Base-by-base conservation (phyloP, 2,797 vertebrate genomes). In the Bovichtus diacanthus region DNA sequence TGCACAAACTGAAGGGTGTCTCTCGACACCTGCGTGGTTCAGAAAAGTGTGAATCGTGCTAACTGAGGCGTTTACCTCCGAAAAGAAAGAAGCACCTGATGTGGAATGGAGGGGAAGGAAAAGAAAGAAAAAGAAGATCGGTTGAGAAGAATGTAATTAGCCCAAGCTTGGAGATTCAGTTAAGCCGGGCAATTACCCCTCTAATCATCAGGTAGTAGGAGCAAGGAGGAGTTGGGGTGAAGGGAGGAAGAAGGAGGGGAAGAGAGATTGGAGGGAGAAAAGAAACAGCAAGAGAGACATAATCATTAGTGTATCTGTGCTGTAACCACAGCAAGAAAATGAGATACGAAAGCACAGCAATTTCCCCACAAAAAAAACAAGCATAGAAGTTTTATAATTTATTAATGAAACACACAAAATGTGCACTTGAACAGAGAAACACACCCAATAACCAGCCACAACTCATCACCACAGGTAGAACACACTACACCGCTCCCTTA, bases 91-190 rank as follows among this genome's bases (percentile, higher is more conserved):
- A 80, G 71, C 73, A 89, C 87, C 84, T 91, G 87, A 87, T 72
- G 83, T 71, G 78, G 58, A 82, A 60, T 3, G 10, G 49, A 70
- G 47, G 21, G 27, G 44, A 49, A 67, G 55, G 16, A 49, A 27
- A 70, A 43, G 27, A 36, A 31, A 56, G 49, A 44, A 21, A 23
- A 58, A 38, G 76, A 60, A 69, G 60, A 84, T 49, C 38, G 6
- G 76, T 31, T 80, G 56, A 82, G 44, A 92, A 84, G 82, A 92
- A 91, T 89, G 80, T 87, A 93, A 94, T 94, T 90, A 92, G 60
- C 54, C 64, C 12, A 64, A 88, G 87, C 87, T 82, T 72, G 69
- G 76, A 77, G 86, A 76, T 88, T 89, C 53, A 49, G 88, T 84
- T 87, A 84, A 92, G 75, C 69, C 12, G 60, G 71, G 74, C 84